Evolutionary conservation across 1,140 invertebrate species (phyloP).

Genomic region (Papilio dardanus): DNA sequence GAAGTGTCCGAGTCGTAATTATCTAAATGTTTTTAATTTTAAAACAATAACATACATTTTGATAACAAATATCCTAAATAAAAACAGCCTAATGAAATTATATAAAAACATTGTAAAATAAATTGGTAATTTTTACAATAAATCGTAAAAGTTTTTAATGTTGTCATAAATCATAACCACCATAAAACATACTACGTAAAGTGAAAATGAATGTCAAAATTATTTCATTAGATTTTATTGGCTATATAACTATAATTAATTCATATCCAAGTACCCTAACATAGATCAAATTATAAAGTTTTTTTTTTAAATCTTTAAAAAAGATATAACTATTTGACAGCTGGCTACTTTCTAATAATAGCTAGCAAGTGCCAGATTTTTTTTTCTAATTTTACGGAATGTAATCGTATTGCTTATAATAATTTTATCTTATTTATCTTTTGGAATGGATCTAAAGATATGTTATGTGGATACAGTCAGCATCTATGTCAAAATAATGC

Average conservation of each 20-base stretch:
- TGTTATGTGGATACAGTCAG: slow-evolving; percentile 15
- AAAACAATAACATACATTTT: slow-evolving; percentile 1
- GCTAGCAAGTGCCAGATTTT: not conserved
- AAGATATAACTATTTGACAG: not conserved
- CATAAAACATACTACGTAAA: not conserved
- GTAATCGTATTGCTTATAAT: not conserved
- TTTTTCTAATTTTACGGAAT: not conserved
- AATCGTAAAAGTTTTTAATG: not conserved
- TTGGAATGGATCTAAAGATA: slow-evolving; percentile 16
- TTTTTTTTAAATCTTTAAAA: not conserved
- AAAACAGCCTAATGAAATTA: not conserved
- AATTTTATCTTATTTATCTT: not conserved
- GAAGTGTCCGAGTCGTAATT: slow-evolving; percentile 13
- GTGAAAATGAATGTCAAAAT: not conserved
- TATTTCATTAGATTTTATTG: not conserved
- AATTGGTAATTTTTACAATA: not conserved
- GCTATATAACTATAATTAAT: not conserved
- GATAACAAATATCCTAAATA: not conserved
- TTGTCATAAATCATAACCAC: no score
- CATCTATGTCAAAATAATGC: slow-evolving; percentile 23
- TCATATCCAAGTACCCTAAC: not conserved
- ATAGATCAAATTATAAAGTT: not conserved
- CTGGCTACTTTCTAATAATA: not conserved
- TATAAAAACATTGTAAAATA: not conserved
- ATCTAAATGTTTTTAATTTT: slow-evolving; percentile 8